phyloP scores from a whole-genome alignment of 1,140 invertebrate species.

The Apis laboriosa region DNA sequence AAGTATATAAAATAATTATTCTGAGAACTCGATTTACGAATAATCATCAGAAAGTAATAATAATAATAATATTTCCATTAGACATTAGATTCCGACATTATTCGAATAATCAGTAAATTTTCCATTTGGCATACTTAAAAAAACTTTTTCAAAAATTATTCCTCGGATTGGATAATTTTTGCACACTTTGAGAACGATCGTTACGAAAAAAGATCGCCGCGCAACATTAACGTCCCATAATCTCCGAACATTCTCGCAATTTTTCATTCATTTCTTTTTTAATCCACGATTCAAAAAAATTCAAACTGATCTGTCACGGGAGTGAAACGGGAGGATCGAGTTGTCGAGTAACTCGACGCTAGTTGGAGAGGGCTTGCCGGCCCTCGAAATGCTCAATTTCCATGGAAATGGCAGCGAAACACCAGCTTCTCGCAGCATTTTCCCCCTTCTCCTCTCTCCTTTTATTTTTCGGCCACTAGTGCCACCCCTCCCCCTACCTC shows the following conservation, averaged over 20 bases:
- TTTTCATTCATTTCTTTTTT: background rate
- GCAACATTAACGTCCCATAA: background rate
- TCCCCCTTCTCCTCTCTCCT: background rate
- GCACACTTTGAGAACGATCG: background rate
- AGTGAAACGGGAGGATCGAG: slow-evolving; percentile 49
- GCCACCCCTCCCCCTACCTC: background rate
- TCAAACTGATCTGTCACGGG: background rate
- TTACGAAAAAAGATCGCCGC: background rate
- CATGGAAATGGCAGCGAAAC: slow-evolving; percentile 60
- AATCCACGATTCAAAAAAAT: background rate
- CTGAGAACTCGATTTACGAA: too few species aligned
- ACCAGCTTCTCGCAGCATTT: background rate
- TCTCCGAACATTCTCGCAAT: background rate
- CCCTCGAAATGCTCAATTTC: slow-evolving; percentile 58
- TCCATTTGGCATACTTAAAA: too few species aligned
- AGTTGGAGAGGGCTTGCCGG: slow-evolving; percentile 32
- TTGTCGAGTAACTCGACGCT: slow-evolving; percentile 50
- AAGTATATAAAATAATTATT: too few species aligned
- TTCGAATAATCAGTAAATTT: too few species aligned
- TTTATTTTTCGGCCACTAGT: background rate
- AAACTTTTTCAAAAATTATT: too few species aligned
- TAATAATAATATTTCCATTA: too few species aligned
- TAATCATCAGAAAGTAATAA: too few species aligned
- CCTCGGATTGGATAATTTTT: too few species aligned
- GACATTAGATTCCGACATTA: too few species aligned